phyloP scores from a whole-genome alignment of 30 jellyfish, hydroid and myxozoan genomes.

The Mastigias papua region DNA sequence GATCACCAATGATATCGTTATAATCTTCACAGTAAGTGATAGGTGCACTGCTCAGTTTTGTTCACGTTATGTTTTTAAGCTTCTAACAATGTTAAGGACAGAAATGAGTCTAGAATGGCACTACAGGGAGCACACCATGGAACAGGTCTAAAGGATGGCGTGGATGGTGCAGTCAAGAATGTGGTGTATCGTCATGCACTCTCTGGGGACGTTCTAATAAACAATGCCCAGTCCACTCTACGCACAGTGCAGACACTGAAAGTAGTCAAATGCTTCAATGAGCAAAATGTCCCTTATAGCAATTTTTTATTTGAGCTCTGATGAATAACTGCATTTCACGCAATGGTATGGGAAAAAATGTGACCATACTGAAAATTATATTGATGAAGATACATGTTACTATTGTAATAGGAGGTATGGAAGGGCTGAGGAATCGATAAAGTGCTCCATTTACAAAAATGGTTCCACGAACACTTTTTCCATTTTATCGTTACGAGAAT shows the following conservation, averaged over 20 bases:
- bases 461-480: slow-evolving; percentile 12
- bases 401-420: not conserved
- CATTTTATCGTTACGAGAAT: not conserved
- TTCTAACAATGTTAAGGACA: not conserved
- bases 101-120: slow-evolving; percentile 11
- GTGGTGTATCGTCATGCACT: no score
- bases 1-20: slow-evolving; percentile 1
- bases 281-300: not conserved
- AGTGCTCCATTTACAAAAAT: not conserved
- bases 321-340: not conserved
- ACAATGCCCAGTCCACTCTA: slow-evolving; percentile 21
- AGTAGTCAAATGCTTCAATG: slow-evolving; percentile 1
- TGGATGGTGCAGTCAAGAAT: no score
- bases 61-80: slow-evolving; percentile 28
- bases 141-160: slow-evolving; percentile 63
- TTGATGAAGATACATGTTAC: slow-evolving; percentile 2
- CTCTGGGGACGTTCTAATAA: slow-evolving; percentile 33
- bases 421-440: not conserved
- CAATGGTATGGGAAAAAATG: no score
- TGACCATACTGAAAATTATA: slow-evolving; percentile 1
- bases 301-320: not conserved
- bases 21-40: slow-evolving; percentile 41
- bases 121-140: slow-evolving; percentile 60
- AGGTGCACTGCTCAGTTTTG: slow-evolving; percentile 52
- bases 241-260: slow-evolving; percentile 17